Percentiles rank a stretch among this genome's conserved stretches.
Evolutionary conservation across 2,888 invertebrate species (phyloP).

Genomic region (Protodeltote pygarga): DNA sequence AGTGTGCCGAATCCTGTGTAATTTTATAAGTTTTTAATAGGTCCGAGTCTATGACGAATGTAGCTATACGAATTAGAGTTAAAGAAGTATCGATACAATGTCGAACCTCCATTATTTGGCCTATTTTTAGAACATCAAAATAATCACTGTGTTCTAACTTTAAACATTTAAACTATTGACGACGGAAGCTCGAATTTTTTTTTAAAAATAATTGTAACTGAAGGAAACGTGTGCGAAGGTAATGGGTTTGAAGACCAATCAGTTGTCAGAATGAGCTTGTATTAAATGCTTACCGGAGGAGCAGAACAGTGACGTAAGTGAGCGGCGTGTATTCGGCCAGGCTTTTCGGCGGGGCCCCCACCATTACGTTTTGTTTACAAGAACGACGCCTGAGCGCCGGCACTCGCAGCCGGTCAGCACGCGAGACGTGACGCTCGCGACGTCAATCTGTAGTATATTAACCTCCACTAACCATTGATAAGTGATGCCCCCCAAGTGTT

Average conservation of each 20-base stretch:
- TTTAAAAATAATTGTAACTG: constrained; percentile 2
- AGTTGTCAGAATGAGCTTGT: constrained; percentile 46
- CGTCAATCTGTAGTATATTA: constrained; percentile 51
- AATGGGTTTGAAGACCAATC: constrained; percentile 43
- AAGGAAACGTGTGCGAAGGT: constrained; percentile 30
- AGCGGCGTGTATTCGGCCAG: constrained; percentile 74
- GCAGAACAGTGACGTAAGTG: constrained; percentile 79
- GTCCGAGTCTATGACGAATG: constrained; percentile 12
- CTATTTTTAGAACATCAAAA: constrained; percentile 17
- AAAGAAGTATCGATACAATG: background rate
- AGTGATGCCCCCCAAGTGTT: constrained; percentile 63
- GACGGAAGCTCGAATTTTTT: constrained; percentile 8
- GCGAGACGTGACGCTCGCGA: constrained; percentile 73
- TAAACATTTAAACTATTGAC: constrained; percentile 2
- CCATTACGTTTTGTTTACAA: constrained; percentile 84
- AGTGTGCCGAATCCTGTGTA: constrained; percentile 11
- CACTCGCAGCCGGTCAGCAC: constrained; percentile 80
- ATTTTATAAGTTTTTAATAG: constrained; percentile 3
- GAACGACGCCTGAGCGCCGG: constrained; percentile 77
- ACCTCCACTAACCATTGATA: constrained; percentile 57
- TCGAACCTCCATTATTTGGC: constrained; percentile 1
- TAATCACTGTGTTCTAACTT: constrained; percentile 3
- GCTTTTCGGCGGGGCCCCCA: constrained; percentile 85
- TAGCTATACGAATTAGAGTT: constrained; percentile 6
- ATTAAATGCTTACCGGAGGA: constrained; percentile 55